Evolutionary conservation across 2,113 vertebrate genomes (phyloP).

Genomic region (Neofelis nebulosa): DNA sequence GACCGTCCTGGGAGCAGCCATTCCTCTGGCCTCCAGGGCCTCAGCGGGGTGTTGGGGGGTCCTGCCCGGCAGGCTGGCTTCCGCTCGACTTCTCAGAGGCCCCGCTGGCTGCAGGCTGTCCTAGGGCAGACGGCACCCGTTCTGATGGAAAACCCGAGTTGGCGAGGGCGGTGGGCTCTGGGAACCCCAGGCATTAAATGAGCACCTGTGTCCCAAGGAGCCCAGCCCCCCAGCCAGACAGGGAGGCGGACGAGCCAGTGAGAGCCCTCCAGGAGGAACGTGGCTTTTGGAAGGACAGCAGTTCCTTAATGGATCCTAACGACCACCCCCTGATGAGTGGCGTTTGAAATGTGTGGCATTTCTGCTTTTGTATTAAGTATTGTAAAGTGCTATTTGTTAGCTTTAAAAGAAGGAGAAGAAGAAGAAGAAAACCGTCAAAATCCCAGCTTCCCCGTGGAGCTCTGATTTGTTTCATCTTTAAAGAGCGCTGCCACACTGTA

Average conservation of each 20-base stretch:
- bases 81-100: not conserved
- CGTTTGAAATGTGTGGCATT: not conserved
- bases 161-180: fast-evolving
- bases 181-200: not conserved
- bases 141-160: not conserved
- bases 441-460: slow-evolving; percentile 47
- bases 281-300: slow-evolving; percentile 10
- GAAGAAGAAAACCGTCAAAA: not conserved
- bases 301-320: slow-evolving; percentile 70
- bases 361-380: slow-evolving; percentile 44
- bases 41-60: fast-evolving
- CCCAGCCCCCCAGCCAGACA: not conserved
- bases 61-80: not conserved
- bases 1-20: not conserved
- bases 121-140: not conserved
- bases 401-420: slow-evolving; percentile 23
- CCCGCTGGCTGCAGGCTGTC: not conserved
- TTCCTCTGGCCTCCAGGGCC: not conserved
- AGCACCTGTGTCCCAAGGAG: not conserved
- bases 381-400: slow-evolving; percentile 56
- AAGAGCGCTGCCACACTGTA: slow-evolving; percentile 40
- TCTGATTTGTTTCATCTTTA: slow-evolving; percentile 48
- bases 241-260: not conserved
- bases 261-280: not conserved
- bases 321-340: slow-evolving; percentile 30